These are phyloP conservation scores for Acrocephalus kingi DNA, from an alignment of 2,113 vertebrate genomes.

Conservation along the genomic window DNA sequence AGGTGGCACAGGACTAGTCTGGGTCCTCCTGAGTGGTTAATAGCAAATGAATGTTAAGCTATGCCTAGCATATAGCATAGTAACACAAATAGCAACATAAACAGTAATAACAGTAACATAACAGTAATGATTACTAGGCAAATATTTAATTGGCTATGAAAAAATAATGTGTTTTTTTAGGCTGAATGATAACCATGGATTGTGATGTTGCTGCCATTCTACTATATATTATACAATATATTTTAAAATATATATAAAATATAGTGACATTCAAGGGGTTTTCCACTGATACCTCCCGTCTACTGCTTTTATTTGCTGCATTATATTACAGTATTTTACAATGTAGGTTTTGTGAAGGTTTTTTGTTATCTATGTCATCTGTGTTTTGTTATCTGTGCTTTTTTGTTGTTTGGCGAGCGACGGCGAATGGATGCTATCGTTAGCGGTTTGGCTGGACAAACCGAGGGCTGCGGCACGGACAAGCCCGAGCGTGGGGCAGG, in stretches of 20 bases:
- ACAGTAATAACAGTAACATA: background rate
- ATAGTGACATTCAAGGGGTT: background rate
- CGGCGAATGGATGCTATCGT: accelerated
- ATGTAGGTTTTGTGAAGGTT: background rate
- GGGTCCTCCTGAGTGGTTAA: background rate
- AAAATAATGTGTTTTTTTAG: background rate
- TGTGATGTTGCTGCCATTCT: background rate
- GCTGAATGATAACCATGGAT: background rate
- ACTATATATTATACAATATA: background rate
- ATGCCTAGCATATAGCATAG: background rate
- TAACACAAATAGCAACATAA: background rate
- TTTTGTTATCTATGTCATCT: background rate
- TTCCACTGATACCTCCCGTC: background rate
- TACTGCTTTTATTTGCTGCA: background rate
- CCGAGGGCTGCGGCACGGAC: background rate
- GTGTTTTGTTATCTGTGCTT: no score
- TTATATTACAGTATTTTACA: background rate
- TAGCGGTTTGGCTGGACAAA: background rate
- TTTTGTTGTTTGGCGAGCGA: no score
- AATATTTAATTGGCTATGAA: background rate
- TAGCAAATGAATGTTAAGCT: background rate
- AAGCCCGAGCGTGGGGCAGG: background rate
- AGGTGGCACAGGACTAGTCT: background rate
- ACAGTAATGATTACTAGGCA: background rate
- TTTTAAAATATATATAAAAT: background rate